A percentile compares a stretch with the other conserved stretches of the same genome.
Evolutionary conservation across 2,113 vertebrate genomes (phyloP).

Genomic region (Trogon melanurus): DNA sequence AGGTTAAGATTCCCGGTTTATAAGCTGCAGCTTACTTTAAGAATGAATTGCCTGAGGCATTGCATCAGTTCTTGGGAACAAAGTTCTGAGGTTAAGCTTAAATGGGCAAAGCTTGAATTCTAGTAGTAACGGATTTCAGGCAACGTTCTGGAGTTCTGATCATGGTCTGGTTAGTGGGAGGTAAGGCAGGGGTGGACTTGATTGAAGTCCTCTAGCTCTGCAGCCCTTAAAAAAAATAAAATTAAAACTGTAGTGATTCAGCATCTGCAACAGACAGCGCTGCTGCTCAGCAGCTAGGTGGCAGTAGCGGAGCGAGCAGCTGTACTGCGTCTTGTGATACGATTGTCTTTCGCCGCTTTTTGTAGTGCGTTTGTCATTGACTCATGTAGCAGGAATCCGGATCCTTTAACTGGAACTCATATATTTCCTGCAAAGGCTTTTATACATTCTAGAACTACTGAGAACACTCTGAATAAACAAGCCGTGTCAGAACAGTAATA

Average conservation of each 20-base stretch:
- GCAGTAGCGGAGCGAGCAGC: background rate
- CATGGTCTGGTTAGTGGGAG: background rate
- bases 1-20: background rate
- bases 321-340: rapidly evolving
- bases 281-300: background rate
- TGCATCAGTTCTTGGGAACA: background rate
- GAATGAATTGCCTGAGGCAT: background rate
- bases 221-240: background rate
- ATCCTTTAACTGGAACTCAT: background rate
- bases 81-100: background rate
- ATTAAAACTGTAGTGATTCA: background rate
- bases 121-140: background rate
- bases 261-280: background rate
- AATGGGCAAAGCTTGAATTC: background rate
- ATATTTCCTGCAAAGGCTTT: conserved; percentile 14
- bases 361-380: background rate
- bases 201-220: background rate
- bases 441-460: background rate
- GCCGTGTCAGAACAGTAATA: background rate
- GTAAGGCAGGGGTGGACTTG: background rate
- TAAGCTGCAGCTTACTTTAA: background rate
- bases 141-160: background rate
- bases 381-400: background rate
- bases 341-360: background rate
- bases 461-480: background rate